Evolutionary conservation across 2,113 vertebrate genomes (phyloP).

Genomic region (Lipotes vexillifer): DNA sequence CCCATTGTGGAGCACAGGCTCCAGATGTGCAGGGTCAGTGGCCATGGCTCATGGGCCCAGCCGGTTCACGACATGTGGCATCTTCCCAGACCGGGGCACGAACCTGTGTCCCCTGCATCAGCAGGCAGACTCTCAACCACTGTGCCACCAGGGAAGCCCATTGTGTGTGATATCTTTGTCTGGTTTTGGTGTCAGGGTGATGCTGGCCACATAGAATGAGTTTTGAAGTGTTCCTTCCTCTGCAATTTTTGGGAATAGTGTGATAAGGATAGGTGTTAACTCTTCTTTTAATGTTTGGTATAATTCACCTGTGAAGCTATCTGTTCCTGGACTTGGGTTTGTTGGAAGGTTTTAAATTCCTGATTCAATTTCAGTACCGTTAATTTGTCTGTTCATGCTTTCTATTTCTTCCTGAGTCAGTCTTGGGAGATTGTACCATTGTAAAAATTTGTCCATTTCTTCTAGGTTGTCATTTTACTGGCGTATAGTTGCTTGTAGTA

Average conservation of each 20-base stretch:
- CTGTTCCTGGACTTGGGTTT: background rate
- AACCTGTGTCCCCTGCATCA: no score
- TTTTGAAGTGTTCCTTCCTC: background rate
- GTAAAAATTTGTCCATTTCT: background rate
- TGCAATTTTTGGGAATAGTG: background rate
- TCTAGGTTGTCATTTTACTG: background rate
- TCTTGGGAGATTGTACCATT: background rate
- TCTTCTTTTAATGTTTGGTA: background rate
- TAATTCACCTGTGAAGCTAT: background rate
- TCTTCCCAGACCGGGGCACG: no score
- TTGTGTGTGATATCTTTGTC: background rate
- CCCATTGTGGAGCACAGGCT: no score
- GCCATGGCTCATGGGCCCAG: no score
- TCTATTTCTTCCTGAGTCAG: background rate
- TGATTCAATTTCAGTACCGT: background rate
- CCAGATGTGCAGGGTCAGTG: no score
- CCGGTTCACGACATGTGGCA: rapidly evolving
- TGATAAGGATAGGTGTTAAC: background rate
- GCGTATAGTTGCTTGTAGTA: background rate
- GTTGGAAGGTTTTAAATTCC: background rate
- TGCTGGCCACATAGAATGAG: background rate
- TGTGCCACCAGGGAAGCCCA: no score
- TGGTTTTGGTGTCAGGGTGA: background rate
- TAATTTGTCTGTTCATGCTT: background rate
- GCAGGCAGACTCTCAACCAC: no score